These are phyloP conservation scores for Sinohyriopsis cumingii DNA, from an alignment of 2,888 invertebrate genomes.

Conservation along the genomic window DNA sequence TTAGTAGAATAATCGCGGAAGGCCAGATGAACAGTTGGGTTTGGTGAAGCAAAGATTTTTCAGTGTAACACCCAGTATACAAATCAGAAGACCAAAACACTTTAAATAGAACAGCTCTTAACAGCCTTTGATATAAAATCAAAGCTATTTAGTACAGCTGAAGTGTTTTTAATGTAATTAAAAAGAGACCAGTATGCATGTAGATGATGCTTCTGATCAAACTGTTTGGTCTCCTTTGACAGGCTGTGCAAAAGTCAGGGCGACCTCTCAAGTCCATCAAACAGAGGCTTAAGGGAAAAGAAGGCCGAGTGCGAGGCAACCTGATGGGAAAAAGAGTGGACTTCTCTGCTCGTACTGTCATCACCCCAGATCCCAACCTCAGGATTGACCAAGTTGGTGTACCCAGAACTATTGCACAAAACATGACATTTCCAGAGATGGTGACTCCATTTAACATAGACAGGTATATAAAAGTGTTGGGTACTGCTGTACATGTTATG, in stretches of 20 bases:
- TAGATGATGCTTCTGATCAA: too few species aligned
- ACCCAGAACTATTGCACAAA: slow-evolving; percentile 97
- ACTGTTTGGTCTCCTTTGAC: background rate
- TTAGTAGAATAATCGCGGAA: too few species aligned
- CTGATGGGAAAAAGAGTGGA: slow-evolving; percentile 99
- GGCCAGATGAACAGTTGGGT: too few species aligned
- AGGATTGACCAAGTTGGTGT: slow-evolving; percentile 98
- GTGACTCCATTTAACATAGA: slow-evolving; percentile 99
- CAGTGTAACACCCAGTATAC: too few species aligned
- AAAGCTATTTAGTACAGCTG: too few species aligned
- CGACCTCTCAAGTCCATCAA: slow-evolving; percentile 98
- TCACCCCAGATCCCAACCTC: slow-evolving; percentile 75
- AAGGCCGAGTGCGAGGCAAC: slow-evolving; percentile 98
- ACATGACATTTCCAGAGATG: slow-evolving; percentile 98
- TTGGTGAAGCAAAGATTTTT: too few species aligned
- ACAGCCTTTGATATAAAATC: too few species aligned
- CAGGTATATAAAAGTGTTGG: slow-evolving; percentile 76
- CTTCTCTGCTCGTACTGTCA: slow-evolving; percentile 98
- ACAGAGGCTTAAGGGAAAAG: slow-evolving; percentile 95
- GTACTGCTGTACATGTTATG: background rate
- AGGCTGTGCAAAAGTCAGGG: slow-evolving; percentile 98
- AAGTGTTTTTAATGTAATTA: too few species aligned
- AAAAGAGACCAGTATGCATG: too few species aligned
- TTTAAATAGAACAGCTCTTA: too few species aligned
- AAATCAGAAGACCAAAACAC: too few species aligned